Base-by-base conservation (phyloP, 1,140 invertebrate species). In the Dinoponera quadriceps region DNA sequence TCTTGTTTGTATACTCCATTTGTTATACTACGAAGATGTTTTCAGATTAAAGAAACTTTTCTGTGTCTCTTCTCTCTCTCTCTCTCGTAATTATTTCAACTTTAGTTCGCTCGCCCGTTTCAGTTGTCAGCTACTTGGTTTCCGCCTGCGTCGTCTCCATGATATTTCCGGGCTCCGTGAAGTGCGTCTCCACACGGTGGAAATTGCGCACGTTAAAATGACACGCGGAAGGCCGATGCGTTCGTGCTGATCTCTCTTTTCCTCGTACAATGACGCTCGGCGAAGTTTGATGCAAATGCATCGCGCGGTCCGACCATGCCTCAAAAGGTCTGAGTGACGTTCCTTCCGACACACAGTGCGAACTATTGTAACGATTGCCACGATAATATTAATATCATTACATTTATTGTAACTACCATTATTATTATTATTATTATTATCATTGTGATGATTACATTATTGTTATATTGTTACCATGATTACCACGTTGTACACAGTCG, bases 341-440 rank as follows among this genome's bases (percentile, higher is more conserved):
- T 86, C 72, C 85, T 80, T 88, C 77, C 71, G 85, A 74, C n/a
- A n/a, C n/a, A 60, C 60, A 81, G 59, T 74, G 71, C 75, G 72
- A 84, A 88, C 83, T 72, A 86, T 84, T 86, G 75, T 86, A 88
- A 88, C 75, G 57, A 83, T 88, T 80, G 84, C 60, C 54, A 85
- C 88, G 86, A 90, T 84, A 91, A 91, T 89, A 88, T 89, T 85
- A 85, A 89, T 86, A 89, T 87, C 68, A 88, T 85, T 90, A 85
- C 57, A 83, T 89, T 86, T 78, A 83, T 85, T 85, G 81, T 83
- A 85, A 89, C 84, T 84, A 85, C 62, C 77, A 75, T 80, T 63
- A 85, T 81, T 85, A 87, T 81, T 84, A 87, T 82, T 78, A 87
- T 78, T 69, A 55, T 66, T 55, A 65, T 22, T 51, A n/a, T n/a